A percentile compares a stretch with the other conserved stretches of the same genome.
Evolutionary conservation across 1,140 invertebrate genomes (phyloP).

Genomic region (Helicoverpa armigera): DNA sequence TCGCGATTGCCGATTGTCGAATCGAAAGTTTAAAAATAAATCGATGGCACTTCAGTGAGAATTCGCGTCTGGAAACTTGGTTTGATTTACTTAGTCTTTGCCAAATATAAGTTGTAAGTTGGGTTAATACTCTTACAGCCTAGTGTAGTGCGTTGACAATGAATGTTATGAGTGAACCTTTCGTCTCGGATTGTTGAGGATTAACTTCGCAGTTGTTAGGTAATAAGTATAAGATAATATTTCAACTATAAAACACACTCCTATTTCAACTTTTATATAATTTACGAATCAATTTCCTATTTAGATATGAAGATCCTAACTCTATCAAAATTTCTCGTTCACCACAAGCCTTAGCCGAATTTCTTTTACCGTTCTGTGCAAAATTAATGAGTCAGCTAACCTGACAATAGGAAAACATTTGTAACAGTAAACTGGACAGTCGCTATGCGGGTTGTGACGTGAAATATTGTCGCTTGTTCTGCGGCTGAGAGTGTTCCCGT

Average conservation of each 20-base stretch:
- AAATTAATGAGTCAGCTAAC: not conserved
- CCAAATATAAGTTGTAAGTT: no score
- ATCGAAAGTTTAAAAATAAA: not conserved
- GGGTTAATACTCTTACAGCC: no score
- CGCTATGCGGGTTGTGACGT: not conserved
- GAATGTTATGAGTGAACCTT: no score
- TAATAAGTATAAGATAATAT: no score
- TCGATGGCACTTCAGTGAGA: not conserved
- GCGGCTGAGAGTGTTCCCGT: not conserved
- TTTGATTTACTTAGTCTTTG: not conserved
- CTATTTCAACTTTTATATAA: no score
- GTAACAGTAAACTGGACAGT: not conserved
- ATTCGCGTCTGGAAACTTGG: not conserved
- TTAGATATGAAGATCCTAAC: no score
- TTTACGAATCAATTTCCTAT: no score
- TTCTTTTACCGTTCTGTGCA: conserved; percentile 5
- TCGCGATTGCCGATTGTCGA: conserved; percentile 7
- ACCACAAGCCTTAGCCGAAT: not conserved
- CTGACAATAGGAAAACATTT: conserved; percentile 32
- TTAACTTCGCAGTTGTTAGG: no score
- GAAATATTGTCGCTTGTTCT: conserved; percentile 9
- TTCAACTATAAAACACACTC: no score
- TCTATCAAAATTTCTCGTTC: no score
- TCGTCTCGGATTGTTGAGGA: no score
- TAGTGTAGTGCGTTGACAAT: no score